Percentiles rank a stretch among this genome's conserved stretches.
These are phyloP conservation scores for Sternotherus odoratus DNA, from an alignment of 2,797 vertebrate genomes.

Conservation along the genomic window DNA sequence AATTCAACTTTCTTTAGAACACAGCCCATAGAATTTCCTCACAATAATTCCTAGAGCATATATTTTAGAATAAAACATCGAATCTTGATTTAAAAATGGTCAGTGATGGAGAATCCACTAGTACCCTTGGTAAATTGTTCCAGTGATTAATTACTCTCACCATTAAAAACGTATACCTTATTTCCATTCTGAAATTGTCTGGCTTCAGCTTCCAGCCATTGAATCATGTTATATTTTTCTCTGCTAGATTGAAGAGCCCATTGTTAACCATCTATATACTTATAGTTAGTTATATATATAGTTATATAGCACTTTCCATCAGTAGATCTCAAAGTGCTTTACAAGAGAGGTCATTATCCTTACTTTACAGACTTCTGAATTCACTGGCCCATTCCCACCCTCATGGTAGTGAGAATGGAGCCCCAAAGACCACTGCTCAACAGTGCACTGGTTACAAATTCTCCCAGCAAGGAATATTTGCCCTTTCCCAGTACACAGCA, in stretches of 20 bases:
- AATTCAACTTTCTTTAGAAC: background rate
- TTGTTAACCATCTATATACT: background rate
- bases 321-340: background rate
- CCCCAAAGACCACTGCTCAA: background rate
- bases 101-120: background rate
- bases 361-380: accelerated
- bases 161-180: background rate
- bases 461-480: background rate
- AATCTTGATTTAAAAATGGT: background rate
- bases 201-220: background rate
- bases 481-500: background rate
- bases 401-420: background rate
- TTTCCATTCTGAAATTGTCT: background rate
- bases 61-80: background rate
- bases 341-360: background rate
- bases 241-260: background rate
- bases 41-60: background rate
- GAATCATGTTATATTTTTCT: background rate
- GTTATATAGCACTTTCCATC: background rate
- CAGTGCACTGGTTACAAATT: background rate
- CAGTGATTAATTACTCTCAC: background rate
- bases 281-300: background rate
- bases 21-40: background rate
- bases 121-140: background rate
- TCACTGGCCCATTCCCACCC: accelerated